phyloP scores from a whole-genome alignment of 92 coral and sea anemone species.

The Diadumene lineata region DNA sequence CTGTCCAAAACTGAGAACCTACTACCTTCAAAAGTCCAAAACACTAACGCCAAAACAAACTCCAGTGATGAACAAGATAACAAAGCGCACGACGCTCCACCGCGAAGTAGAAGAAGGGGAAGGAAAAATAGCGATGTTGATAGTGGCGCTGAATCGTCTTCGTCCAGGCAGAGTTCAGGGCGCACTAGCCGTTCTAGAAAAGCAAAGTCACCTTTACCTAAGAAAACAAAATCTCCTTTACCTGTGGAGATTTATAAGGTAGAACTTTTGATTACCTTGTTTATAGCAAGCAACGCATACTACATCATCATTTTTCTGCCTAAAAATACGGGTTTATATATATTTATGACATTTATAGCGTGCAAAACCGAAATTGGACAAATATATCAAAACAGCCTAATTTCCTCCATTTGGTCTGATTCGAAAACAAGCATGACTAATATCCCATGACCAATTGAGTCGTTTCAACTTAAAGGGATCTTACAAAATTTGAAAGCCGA shows the following conservation, averaged over 20 bases:
- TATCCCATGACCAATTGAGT: too few relatives aligned
- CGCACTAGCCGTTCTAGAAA: not conserved
- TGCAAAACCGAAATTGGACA: too few relatives aligned
- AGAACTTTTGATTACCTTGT: not conserved
- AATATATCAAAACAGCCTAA: too few relatives aligned
- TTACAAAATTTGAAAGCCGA: too few relatives aligned
- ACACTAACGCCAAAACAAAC: not conserved
- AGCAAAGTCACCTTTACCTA: not conserved
- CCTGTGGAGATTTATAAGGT: constrained; percentile 40
- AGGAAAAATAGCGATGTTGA: not conserved
- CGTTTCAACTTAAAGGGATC: too few relatives aligned
- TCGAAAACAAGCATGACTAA: too few relatives aligned
- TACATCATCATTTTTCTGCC: too few relatives aligned
- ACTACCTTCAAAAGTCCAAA: not conserved
- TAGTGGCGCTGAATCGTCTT: constrained; percentile 14
- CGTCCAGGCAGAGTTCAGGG: not conserved
- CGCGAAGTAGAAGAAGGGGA: not conserved
- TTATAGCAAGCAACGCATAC: not conserved
- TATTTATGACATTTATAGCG: too few relatives aligned
- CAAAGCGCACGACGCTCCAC: not conserved
- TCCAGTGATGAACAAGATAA: not conserved
- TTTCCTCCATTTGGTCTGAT: too few relatives aligned
- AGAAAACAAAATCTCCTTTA: constrained; percentile 27
- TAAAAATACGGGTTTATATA: too few relatives aligned
- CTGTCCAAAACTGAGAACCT: not conserved